Conservation (phyloP, 64 coral and sea anemone species). For the Platygyra sinensis region DNA sequence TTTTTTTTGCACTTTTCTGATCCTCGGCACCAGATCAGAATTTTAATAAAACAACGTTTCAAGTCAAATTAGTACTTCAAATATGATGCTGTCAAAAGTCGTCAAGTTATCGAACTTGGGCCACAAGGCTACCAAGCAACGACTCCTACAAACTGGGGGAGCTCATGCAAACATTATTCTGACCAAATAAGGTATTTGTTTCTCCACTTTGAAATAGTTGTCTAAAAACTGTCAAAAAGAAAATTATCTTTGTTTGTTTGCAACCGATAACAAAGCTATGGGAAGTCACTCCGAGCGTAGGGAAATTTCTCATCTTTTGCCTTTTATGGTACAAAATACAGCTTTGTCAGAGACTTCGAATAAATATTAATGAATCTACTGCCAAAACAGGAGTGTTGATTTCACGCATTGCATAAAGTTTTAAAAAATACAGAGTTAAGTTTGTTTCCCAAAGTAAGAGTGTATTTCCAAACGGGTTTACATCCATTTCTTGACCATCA, state of each 20-base stretch:
- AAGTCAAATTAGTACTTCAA: too few relatives aligned
- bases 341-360: not conserved
- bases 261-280: not conserved
- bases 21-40: too few relatives aligned
- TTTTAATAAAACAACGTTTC: too few relatives aligned
- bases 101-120: not conserved
- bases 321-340: not conserved
- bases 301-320: not conserved
- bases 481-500: too few relatives aligned
- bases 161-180: not conserved
- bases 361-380: not conserved
- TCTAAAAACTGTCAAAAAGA: not conserved
- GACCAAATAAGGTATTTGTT: not conserved
- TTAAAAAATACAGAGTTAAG: too few relatives aligned
- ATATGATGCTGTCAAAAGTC: too few relatives aligned
- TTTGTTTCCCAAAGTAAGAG: too few relatives aligned
- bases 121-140: not conserved
- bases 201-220: not conserved
- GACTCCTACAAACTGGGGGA: not conserved
- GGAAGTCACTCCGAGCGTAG: not conserved
- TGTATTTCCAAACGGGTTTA: too few relatives aligned
- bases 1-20: too few relatives aligned
- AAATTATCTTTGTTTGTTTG: not conserved
- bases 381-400: not conserved
- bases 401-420: not conserved